phyloP scores from a whole-genome alignment of 2,113 vertebrate genomes.

The Verasper variegatus region DNA sequence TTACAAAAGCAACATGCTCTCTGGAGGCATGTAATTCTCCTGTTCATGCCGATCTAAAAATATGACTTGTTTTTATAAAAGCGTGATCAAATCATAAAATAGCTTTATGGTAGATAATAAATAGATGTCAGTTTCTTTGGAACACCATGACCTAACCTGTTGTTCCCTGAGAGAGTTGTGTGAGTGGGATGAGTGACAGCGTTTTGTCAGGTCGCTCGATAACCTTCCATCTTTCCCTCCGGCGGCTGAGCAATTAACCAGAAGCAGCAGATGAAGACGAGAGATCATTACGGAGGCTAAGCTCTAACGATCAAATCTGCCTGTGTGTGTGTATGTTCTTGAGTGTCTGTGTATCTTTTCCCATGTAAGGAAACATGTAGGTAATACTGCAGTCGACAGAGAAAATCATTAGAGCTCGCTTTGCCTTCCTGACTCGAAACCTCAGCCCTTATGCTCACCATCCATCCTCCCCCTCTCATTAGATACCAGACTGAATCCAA shows the following conservation, averaged over 20 bases:
- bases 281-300: conserved; percentile 41
- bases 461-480: not conserved
- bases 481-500: not conserved
- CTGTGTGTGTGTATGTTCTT: not conserved
- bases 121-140: accelerated
- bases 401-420: conserved; percentile 28
- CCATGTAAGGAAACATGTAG: not conserved
- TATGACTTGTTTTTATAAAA: not conserved
- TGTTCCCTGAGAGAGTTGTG: not conserved
- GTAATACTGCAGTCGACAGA: not conserved
- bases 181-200: conserved; percentile 3
- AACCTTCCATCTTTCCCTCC: conserved; percentile 11
- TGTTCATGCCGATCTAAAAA: not conserved
- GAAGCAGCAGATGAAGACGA: conserved; percentile 37
- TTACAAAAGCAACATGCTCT: not conserved
- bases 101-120: accelerated
- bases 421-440: not conserved
- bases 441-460: not conserved
- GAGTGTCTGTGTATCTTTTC: conserved; percentile 15
- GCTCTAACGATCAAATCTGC: conserved; percentile 20
- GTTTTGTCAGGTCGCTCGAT: conserved; percentile 42
- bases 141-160: not conserved
- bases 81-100: not conserved
- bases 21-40: not conserved
- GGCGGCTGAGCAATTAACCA: conserved; percentile 52